These are phyloP conservation scores for Celastrina argiolus DNA, from an alignment of 2,888 invertebrate species.

Conservation along the genomic window DNA sequence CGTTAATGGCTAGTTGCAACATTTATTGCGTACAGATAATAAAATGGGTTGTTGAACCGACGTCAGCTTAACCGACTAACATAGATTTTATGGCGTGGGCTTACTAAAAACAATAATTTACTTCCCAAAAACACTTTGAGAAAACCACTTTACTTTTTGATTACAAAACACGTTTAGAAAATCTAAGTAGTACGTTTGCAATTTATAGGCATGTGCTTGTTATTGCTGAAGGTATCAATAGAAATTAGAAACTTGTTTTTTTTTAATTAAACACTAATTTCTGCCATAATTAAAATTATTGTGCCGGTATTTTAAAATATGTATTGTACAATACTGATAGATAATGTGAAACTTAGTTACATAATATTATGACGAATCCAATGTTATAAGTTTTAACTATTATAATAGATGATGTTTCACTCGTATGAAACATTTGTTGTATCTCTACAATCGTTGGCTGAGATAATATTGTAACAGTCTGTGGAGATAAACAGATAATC, in stretches of 20 bases:
- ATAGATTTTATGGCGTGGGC: background rate
- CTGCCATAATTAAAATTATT: no score
- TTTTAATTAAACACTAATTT: no score
- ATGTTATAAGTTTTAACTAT: no score
- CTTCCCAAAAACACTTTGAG: background rate
- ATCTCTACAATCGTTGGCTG: slow-evolving; percentile 2
- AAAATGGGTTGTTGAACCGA: slow-evolving; percentile 12
- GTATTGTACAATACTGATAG: no score
- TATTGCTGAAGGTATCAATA: background rate
- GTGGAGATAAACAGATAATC: slow-evolving; percentile 19
- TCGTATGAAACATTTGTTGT: background rate
- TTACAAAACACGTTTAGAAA: background rate
- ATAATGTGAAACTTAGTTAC: no score
- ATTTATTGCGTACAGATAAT: slow-evolving; percentile 15
- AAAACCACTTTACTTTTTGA: background rate
- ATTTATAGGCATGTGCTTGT: background rate
- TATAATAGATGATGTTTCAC: no score
- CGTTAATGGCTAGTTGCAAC: slow-evolving; percentile 20
- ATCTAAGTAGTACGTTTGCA: background rate
- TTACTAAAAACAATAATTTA: background rate
- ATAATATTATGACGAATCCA: no score
- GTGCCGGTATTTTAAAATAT: no score
- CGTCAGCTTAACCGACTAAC: background rate
- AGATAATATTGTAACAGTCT: slow-evolving; percentile 18
- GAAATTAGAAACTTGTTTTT: background rate